These are phyloP conservation scores for Agonopterix subpropinquella DNA, from an alignment of 2,888 invertebrate species.

Conservation along the genomic window DNA sequence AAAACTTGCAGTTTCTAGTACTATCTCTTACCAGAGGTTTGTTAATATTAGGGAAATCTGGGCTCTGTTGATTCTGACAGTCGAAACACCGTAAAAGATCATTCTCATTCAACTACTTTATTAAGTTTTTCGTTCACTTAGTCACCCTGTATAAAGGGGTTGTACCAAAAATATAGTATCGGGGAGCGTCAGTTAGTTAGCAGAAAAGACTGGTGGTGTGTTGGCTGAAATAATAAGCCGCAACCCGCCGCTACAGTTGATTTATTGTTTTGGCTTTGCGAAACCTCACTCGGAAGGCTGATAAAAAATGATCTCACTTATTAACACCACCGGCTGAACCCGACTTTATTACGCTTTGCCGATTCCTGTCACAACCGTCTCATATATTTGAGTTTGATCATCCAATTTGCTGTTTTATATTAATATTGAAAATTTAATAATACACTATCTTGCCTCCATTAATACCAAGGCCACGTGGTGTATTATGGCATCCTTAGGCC, in stretches of 20 bases:
- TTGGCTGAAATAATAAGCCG: conserved; percentile 66
- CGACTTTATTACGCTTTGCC: conserved; percentile 55
- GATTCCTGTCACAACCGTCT: conserved; percentile 32
- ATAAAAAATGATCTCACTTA: conserved; percentile 72
- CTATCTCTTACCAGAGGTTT: too few species aligned
- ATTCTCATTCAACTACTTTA: too few species aligned
- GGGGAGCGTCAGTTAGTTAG: conserved; percentile 56
- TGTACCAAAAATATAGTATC: conserved; percentile 54
- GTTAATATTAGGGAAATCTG: too few species aligned
- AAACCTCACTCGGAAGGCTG: conserved; percentile 63
- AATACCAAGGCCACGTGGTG: neutral
- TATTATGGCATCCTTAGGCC: too few species aligned
- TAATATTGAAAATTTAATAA: too few species aligned
- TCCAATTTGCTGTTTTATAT: too few species aligned
- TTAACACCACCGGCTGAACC: conserved; percentile 56
- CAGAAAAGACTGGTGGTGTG: conserved; percentile 50
- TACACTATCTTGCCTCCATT: too few species aligned
- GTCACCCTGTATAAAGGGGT: neutral
- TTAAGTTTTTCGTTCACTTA: too few species aligned
- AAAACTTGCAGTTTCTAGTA: too few species aligned
- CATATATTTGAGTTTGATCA: too few species aligned
- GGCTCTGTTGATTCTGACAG: too few species aligned
- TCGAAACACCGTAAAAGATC: too few species aligned
- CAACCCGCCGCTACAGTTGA: conserved; percentile 53
- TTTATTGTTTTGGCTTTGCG: conserved; percentile 70